Base-by-base conservation (phyloP, 23 tunicate genomes). In the Diplosoma virens region DNA sequence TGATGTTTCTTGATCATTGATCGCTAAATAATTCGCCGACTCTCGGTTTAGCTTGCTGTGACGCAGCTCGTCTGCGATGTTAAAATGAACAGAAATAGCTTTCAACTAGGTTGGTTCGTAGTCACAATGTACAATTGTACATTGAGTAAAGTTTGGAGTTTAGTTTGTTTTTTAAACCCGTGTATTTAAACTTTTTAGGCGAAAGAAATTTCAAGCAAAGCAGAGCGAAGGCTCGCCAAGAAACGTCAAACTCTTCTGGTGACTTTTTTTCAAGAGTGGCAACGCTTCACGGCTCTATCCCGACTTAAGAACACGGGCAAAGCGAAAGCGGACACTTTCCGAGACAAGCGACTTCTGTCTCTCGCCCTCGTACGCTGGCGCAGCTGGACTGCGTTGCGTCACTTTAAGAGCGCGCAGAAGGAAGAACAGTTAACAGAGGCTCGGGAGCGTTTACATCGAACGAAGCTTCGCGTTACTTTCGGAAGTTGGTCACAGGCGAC, bases 341-440 rank as follows among this genome's bases (percentile, higher is more conserved):
- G 76, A 54, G 41, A 68, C 32, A 28, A 46, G 6, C 66, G 32
- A 21, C 61, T 67, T 3, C 50, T 34, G 52, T 11, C 5, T 25
- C 3, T 11, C 3, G 21, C 36, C 3, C 7, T 67, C 17, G 3
- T 25, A 23, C 25, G 66, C 20, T 89, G 96, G 96, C 58, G 74
- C 48, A 64, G 66, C 6, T 89, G 96, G 96, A 56, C 84, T 6
- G 66, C 81, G 1, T 32, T 89, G 52, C 88, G 77, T 47, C 25
- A 22, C 34, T 73, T 83, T 54, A 61, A 50, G 48, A 66, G 32
- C 24, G 54, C 46, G 21, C 96, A 82, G 37, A 77, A 27, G 27
- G 24, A 60, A 31, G 76, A 82, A 25, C 60, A 41, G 61, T 25
- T 82, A 3, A 33, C 33, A 31, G 46, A 35, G 5, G 55, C 67